These are phyloP conservation scores for Masnerella sp. DNA, from an alignment of 2,888 invertebrate species.

Conservation along the genomic window DNA sequence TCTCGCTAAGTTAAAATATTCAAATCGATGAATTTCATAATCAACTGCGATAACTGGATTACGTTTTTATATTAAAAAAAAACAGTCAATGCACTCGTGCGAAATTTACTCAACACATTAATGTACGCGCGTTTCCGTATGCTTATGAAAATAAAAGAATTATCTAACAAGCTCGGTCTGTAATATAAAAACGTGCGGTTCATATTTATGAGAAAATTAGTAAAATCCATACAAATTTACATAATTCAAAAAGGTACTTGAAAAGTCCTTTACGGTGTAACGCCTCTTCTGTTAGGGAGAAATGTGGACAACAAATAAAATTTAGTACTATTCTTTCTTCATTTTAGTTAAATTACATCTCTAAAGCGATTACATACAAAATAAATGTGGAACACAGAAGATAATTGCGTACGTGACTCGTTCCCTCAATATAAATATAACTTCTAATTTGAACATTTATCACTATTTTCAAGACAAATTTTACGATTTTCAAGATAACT, in stretches of 20 bases:
- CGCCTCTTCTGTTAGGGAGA: background rate
- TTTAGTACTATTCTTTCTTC: background rate
- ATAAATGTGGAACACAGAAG: slow-evolving; percentile 13
- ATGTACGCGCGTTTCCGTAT: background rate
- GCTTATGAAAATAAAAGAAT: slow-evolving; percentile 24
- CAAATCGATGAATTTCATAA: slow-evolving; percentile 3
- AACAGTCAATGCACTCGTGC: background rate
- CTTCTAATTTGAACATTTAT: too few relatives aligned
- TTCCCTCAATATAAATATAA: too few relatives aligned
- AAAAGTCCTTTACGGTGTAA: slow-evolving; percentile 1
- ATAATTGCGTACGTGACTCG: slow-evolving; percentile 20
- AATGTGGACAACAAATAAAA: slow-evolving; percentile 11
- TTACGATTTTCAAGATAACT: too few relatives aligned
- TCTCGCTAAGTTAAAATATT: slow-evolving; percentile 5
- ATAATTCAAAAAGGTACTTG: slow-evolving; percentile 23
- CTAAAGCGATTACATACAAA: slow-evolving; percentile 7
- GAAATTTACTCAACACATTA: slow-evolving; percentile 6
- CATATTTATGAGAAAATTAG: slow-evolving; percentile 32
- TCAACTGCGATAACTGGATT: background rate
- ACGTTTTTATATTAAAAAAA: slow-evolving; percentile 1
- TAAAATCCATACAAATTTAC: slow-evolving; percentile 29
- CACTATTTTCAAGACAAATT: too few relatives aligned
- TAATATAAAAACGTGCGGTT: slow-evolving; percentile 19
- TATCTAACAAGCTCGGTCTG: slow-evolving; percentile 15
- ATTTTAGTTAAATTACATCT: background rate